phyloP scores from a whole-genome alignment of 2,888 invertebrate species.

The Tillus elongatus region DNA sequence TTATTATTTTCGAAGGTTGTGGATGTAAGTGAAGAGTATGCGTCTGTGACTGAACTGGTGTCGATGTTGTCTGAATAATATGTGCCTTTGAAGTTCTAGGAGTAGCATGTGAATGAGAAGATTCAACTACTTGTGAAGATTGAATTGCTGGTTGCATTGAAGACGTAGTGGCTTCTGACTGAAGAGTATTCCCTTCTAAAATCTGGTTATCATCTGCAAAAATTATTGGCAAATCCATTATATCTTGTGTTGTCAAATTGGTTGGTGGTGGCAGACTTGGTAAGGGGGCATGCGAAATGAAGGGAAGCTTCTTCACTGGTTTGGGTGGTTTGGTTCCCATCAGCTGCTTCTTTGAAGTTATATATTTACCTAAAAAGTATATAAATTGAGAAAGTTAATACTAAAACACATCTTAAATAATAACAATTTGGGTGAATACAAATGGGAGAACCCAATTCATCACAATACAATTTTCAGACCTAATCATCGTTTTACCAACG shows the following conservation, averaged over 20 bases:
- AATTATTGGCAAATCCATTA: constrained; percentile 56
- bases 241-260: constrained; percentile 47
- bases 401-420: too few relatives aligned
- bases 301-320: constrained; percentile 22
- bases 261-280: constrained; percentile 35
- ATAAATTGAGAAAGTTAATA: neutral
- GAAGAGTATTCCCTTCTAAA: constrained; percentile 22
- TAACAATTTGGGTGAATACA: too few relatives aligned
- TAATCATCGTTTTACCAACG: too few relatives aligned
- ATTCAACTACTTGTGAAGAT: constrained; percentile 4
- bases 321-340: constrained; percentile 28
- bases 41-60: constrained; percentile 14
- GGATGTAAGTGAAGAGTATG: constrained; percentile 11
- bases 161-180: too few relatives aligned
- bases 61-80: constrained; percentile 11
- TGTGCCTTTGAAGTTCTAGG: constrained; percentile 9
- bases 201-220: constrained; percentile 51
- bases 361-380: constrained; percentile 23
- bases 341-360: constrained; percentile 36
- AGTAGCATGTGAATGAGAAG: constrained; percentile 8
- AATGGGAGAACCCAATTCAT: too few relatives aligned
- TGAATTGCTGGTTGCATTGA: constrained; percentile 9
- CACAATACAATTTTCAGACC: too few relatives aligned
- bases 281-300: constrained; percentile 17
- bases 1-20: constrained; percentile 9